These are phyloP conservation scores for Tretioscincus oriximinensis DNA, from an alignment of 2,113 vertebrate species.

Conservation along the genomic window DNA sequence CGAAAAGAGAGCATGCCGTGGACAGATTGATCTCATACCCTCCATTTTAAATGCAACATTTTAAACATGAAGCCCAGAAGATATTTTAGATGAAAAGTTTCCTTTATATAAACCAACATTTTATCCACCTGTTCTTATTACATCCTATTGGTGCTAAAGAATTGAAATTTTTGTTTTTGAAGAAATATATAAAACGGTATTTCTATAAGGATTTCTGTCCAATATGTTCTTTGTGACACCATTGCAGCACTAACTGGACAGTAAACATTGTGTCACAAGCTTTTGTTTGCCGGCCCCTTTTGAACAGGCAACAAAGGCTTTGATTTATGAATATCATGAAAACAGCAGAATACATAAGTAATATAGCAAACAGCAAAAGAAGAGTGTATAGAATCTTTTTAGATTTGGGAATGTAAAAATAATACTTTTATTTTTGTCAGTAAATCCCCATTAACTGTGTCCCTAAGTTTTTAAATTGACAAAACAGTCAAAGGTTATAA, in stretches of 20 bases:
- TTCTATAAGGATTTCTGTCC: slow-evolving; percentile 6
- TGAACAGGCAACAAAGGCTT: background rate
- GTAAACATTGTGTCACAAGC: background rate
- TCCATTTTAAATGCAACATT: too few species aligned
- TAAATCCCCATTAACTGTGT: background rate
- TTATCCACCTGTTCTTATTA: background rate
- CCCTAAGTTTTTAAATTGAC: background rate
- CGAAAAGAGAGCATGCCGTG: too few species aligned
- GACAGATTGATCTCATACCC: too few species aligned
- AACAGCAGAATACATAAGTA: background rate
- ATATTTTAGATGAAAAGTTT: too few species aligned
- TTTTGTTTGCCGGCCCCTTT: background rate
- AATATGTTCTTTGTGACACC: slow-evolving; percentile 6
- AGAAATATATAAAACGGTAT: background rate
- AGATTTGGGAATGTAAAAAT: background rate
- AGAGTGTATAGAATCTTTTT: slow-evolving; percentile 5
- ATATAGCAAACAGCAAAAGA: background rate
- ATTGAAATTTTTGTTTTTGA: background rate
- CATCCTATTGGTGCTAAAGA: background rate
- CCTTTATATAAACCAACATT: background rate
- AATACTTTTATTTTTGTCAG: background rate
- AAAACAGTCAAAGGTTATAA: background rate
- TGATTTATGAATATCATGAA: background rate
- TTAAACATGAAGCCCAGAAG: too few species aligned
- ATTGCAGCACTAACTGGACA: background rate